phyloP scores from a whole-genome alignment of 2,888 invertebrate species.

The Coremacera marginata region DNA sequence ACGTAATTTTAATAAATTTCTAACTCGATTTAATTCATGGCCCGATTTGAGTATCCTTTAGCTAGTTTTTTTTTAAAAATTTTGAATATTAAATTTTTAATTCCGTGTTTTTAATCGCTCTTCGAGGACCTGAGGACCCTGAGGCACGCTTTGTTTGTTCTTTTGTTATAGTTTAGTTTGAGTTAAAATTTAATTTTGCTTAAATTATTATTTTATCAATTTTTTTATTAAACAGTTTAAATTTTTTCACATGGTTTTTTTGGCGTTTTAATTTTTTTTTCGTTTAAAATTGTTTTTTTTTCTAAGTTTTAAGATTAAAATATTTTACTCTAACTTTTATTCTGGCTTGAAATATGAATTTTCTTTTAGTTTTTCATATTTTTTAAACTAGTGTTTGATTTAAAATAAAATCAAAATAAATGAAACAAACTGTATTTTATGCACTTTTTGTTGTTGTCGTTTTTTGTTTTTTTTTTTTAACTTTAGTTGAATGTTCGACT shows the following conservation, averaged over 20 bases:
- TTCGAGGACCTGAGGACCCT: constrained; percentile 54
- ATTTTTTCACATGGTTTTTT: constrained; percentile 28
- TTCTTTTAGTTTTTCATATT: constrained; percentile 30
- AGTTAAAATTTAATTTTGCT: background rate
- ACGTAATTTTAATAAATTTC: constrained; percentile 35
- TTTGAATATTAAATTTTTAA: constrained; percentile 34
- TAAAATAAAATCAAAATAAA: constrained; percentile 25
- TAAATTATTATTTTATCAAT: constrained; percentile 29
- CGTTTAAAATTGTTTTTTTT: constrained; percentile 44
- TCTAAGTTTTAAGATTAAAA: constrained; percentile 47
- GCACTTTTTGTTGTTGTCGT: constrained; percentile 15
- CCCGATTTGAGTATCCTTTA: constrained; percentile 31
- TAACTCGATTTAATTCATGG: background rate
- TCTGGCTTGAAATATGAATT: constrained; percentile 21
- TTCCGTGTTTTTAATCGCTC: constrained; percentile 44
- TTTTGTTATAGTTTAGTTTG: constrained; percentile 16
- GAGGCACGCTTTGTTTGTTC: constrained; percentile 52
- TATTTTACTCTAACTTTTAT: constrained; percentile 38
- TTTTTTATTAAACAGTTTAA: constrained; percentile 39
- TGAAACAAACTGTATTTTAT: constrained; percentile 16
- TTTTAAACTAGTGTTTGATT: constrained; percentile 31
- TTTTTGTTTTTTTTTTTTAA: constrained; percentile 18
- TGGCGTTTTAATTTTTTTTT: constrained; percentile 46
- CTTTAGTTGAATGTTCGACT: constrained; percentile 18
- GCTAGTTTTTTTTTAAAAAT: constrained; percentile 28